Evolutionary conservation across 35 echinoderm and acorn worm genomes (phyloP), one percentile per base, ranked within the genome.

Genomic region (Chiridota heheva): DNA sequence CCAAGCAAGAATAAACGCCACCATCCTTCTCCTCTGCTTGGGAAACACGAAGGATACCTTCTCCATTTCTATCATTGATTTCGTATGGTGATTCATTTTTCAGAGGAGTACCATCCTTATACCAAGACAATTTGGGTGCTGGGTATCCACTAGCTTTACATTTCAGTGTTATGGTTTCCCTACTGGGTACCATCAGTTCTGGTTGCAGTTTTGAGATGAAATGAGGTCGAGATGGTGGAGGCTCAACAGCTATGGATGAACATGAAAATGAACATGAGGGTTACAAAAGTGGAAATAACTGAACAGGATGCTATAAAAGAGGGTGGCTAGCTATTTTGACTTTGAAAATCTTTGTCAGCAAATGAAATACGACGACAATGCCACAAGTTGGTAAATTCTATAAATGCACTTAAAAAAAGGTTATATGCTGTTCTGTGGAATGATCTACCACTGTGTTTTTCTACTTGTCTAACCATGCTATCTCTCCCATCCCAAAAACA

Each of bases 71-170:
- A 31, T 78, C 81, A 27, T 44, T 72, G 36, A 89, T 76, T 59
- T 85, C 67, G 34, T 86, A 90, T 12, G 75, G 34, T 39, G 40
- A 43, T 58, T 62, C 45, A 48, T 81, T 69, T 36, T 69, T 60
- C 42, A 96, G 53, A 13, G 77, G 73, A 16, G 69, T 61, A 60
- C 77, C 80, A 56, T 86, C 92, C 58, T 92, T 92, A 70, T 80
- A 92, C 90, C 90, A 92, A n/a, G 84, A 47, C 7, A 92, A 40
- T 32, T n/a, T 80, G 37, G 90, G 90, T 0, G 75, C 55, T 1
- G 90, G 90, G 36, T 69, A 80, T 18, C 83, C 90, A 0, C 79
- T 84, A 5, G 90, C 86, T 40, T 46, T 43, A 78, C 88, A 90
- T 37, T 81, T 45, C 2, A 90, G 43, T 27, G 45, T 40, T 33